Base-by-base conservation (phyloP, 1,140 invertebrate species). In the Medauroidea extradentata region DNA sequence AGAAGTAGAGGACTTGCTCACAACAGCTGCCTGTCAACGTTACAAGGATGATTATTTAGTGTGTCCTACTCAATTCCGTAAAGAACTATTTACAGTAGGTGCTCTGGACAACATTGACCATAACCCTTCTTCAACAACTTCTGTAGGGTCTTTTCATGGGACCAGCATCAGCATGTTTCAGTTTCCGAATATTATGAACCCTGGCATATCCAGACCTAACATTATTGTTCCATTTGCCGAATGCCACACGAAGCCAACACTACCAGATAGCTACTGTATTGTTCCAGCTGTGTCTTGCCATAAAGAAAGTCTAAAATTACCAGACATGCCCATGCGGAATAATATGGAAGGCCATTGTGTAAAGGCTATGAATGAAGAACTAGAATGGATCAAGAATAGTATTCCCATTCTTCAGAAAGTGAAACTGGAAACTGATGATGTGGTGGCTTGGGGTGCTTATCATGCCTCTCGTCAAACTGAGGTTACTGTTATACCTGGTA, bases 111-210 rank as follows among this genome's bases (percentile, higher is more conserved):
- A n/a, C n/a, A n/a, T 63, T 38, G 66, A 67, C n/a, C n/a, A n/a
- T n/a, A n/a, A n/a, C n/a, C n/a, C n/a, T n/a, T n/a, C n/a, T n/a
- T n/a, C n/a, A n/a, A n/a, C n/a, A n/a, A n/a, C n/a, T n/a, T n/a
- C n/a, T n/a, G n/a, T 1, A 19, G 19, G 42, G 5, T 68, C 62
- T 11, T 68, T 68, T 39, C 61, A 68, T 58, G 65, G 64, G 21
- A 62, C 63, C 13, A 53, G 53, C 19, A 64, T 67, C 16, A 67
- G 64, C 48, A 4, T 68, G 13, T 70, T 66, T 49, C 64, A 65
- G 41, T 59, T 67, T 51, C 55, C 58, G 29, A 54, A n/a, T 24
- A 24, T 16, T 3, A 16, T 7, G 19, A 48, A 59, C 16, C n/a
- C 14, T 16, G 59, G 59, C 11, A 24, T 23, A 49, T 27, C 9